Base-by-base conservation (phyloP, 2,888 invertebrate species). In the Chalcis sispes region DNA sequence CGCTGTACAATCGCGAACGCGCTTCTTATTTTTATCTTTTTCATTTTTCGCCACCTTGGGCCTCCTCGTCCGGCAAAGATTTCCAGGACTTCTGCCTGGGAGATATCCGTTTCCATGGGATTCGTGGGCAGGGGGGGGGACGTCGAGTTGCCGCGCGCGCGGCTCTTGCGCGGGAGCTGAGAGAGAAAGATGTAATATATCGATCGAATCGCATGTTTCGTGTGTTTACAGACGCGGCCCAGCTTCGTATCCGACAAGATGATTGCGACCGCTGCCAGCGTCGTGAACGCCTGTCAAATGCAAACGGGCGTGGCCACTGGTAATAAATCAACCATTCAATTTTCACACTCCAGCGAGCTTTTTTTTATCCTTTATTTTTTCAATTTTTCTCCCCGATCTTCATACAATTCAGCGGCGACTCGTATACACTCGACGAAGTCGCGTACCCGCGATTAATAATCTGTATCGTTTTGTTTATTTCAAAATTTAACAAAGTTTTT, bases 281-380 rank as follows among this genome's bases (percentile, higher is more conserved):
- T 86, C 13, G 87, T 87, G 29, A 86, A 86, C 71, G 87, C 86
- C 72, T 87, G 87, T 70, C 86, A 87, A 75, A 86, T 83, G 50
- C 84, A 86, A 78, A 85, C 86, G 79, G 84, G 84, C 72, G 87
- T 87, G 72, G 80, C 85, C 48, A 86, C 86, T 78, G 85, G 87
- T 87, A 85, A 64, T 20, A 13, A 8, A 8, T 42, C 42, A 32
- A 4, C n/a, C n/a, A n/a, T n/a, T n/a, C n/a, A n/a, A n/a, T n/a
- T n/a, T n/a, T n/a, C n/a, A n/a, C 10, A 36, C 10, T 36, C 10
- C 13, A 42, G 42, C 13, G 15, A 4, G 15, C 42, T 42, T 42
- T 42, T n/a, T 42, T 42, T 42, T 42, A 42, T 42, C 2, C 2
- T 8, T 42, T 4, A 13, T 15, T 42, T 42, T 42, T 42, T 42